Base-by-base conservation (phyloP, 2,113 vertebrate genomes). In the Oncorhynchus kisutch region DNA sequence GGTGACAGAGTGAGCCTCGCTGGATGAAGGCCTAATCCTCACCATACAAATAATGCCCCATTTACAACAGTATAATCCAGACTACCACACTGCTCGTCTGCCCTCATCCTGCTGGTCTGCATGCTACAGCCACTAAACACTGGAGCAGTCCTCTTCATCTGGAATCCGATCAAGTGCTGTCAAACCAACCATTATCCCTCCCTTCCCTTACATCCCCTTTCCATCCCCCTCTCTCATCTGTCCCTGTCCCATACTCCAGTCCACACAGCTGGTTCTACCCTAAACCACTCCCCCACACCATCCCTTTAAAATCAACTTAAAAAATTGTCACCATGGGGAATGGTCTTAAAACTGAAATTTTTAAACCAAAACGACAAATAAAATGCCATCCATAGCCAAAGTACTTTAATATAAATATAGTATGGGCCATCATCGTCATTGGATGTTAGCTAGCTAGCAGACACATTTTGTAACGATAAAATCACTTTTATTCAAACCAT, bases 21-120 rank as follows among this genome's bases (percentile, higher is more conserved):
- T 39, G 59, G 59, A 62, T 29, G 16, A 22, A 75, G 74, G 71
- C 81, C 70, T 88, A 90, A 88, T 87, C 83, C 81, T 8, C 0
- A 69, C 31, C 76, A 34, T 74, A 78, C 77, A 72, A 77, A 81
- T 71, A 77, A 45, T 45, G 13, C 1, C 16, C 82, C 87, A 73
- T 70, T 87, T 85, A 84, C 79, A 79, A 57, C 60, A 20, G 68
- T 62, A 67, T 88, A 89, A 88, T 91, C 89, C 82, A 11, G 64
- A 73, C 45, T 20, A 2, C 64, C 54, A 1, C 54, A 78, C 70
- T 71, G 0, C 24, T 27, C 69, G 64, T 24, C 51, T 54, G 51
- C 16, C 22, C 60, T 31, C 45, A 51, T 13, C 49, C 29, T 27
- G 27, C 54, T 11, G 9, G 39, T 45, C 39, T 71, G 24, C 16